Percentiles rank a stretch among this genome's conserved stretches.
phyloP scores from a whole-genome alignment of 2,797 vertebrate genomes.

The Perdix hodgsoniae region DNA sequence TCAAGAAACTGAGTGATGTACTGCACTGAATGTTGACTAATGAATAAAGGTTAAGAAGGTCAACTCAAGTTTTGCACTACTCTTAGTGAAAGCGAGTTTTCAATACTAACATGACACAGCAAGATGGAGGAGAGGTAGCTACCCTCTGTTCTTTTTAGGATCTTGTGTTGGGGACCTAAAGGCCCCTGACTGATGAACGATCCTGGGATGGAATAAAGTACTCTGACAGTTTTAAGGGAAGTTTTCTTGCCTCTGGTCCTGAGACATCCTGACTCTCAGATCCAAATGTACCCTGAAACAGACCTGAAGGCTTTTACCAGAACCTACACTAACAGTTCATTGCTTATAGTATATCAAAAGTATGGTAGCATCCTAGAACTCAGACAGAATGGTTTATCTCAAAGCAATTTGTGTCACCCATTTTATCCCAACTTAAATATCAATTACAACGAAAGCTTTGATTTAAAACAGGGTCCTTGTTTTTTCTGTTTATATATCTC shows the following conservation, averaged over 20 bases:
- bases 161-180: no score
- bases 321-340: background rate
- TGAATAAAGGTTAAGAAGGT: background rate
- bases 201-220: no score
- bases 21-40: background rate
- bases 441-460: rapidly evolving
- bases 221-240: no score
- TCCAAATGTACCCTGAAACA: no score
- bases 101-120: background rate
- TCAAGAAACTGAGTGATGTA: background rate
- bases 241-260: no score
- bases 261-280: no score
- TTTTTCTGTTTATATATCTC: background rate
- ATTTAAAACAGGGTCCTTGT: background rate
- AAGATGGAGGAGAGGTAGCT: background rate
- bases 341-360: rapidly evolving
- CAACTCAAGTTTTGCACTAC: background rate
- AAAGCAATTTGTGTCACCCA: background rate
- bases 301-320: background rate
- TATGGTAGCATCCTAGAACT: background rate
- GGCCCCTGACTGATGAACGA: no score
- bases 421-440: background rate
- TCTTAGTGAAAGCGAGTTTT: background rate
- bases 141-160: background rate
- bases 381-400: background rate